Base-by-base conservation (phyloP, 2,113 vertebrate genomes). In the Perca schrenkii region DNA sequence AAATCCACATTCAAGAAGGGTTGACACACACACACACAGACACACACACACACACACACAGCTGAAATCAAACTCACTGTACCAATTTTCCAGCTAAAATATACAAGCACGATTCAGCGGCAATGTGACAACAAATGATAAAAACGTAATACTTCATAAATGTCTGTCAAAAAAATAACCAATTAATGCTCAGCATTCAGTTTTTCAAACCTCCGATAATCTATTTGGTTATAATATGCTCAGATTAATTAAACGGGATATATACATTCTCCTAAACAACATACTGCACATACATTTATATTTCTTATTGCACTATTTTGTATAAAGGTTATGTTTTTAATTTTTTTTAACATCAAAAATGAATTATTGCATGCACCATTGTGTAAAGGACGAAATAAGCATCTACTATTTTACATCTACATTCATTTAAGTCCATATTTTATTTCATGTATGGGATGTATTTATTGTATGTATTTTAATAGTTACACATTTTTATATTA, bases 1-100 rank as follows among this genome's bases (percentile, higher is more conserved):
- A 68, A 19, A 77, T 57, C 17, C 10, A 77, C 12, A 69, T 14
- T 15, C 31, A 70, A 53, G 25, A 71, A 57, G n/a, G 14, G n/a
- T 4, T 36, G 2, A 19, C 52, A 0, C 12, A 36, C 31, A 34
- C 40, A 40, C 40, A 10, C 8, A 40, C 40, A 40, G 8, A 10
- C 40, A 34, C 52, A 1, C 12, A 5, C 52, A 40, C 40, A 40
- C 40, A 40, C 8, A 40, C 40, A 40, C 40, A 40, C 15, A 21
- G 10, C 22, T 47, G 2, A 47, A 58, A 72, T 71, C 36, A 43
- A 46, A 17, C 40, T 28, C 40, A 28, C 22, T 28, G 14, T 16
- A 40, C 40, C 40, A 61, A n/a, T 6, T 22, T 1, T 52, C 28
- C 5, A 17, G 25, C 17, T 73, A 4, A 0, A 8, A 54, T 16